A percentile compares a stretch with the other conserved stretches of the same genome.
Conservation (phyloP, 30 jellyfish, hydroid and myxozoan species). For the Cassiopea xamachana region DNA sequence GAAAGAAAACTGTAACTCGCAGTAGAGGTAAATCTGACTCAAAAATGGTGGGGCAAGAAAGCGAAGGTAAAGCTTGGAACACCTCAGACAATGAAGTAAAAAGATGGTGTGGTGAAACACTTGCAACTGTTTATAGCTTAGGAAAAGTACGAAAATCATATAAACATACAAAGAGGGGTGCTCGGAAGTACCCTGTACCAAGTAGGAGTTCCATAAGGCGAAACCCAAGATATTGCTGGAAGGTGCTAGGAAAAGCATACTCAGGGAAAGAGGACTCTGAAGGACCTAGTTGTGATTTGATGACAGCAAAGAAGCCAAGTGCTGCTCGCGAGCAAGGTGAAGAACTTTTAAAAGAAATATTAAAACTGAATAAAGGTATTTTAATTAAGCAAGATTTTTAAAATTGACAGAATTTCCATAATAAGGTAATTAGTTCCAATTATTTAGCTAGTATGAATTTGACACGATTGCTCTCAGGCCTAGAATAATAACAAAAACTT, state of each 20-base stretch:
- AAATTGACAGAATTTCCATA: background rate
- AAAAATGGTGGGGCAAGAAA: background rate
- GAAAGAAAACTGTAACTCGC: background rate
- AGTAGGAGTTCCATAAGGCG: conserved; percentile 17
- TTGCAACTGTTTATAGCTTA: background rate
- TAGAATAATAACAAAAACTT: too few species aligned
- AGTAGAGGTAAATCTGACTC: background rate
- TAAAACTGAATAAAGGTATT: conserved; percentile 42
- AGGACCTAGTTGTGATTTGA: background rate
- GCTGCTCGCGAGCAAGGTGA: conserved; percentile 57
- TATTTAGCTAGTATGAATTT: background rate
- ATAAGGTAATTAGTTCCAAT: background rate
- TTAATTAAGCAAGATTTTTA: background rate
- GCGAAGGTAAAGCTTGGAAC: background rate
- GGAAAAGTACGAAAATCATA: conserved; percentile 1
- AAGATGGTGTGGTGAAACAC: background rate
- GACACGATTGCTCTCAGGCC: background rate
- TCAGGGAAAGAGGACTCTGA: background rate
- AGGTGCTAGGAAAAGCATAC: background rate
- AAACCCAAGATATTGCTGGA: background rate
- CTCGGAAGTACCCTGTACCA: conserved; percentile 39
- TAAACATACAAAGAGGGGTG: conserved; percentile 10
- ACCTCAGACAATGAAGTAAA: conserved; percentile 20
- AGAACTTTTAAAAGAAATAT: conserved; percentile 60
- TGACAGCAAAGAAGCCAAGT: background rate